phyloP scores from a whole-genome alignment of 2,113 vertebrate genomes.

The Chinchilla lanigera region DNA sequence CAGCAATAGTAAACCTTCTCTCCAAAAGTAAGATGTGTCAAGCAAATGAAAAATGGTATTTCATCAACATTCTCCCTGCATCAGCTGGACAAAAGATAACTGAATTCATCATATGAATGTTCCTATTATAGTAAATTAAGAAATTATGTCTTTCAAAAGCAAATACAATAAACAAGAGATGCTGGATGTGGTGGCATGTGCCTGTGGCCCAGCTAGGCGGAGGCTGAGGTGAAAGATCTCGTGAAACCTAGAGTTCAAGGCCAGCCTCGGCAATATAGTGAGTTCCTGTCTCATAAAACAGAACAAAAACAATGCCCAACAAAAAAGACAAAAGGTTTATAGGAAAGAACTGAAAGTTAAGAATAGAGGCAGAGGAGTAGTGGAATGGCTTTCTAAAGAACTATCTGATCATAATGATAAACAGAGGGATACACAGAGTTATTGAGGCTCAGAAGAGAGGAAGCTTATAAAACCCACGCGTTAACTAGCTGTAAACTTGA shows the following conservation, averaged over 20 bases:
- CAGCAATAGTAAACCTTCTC: background rate
- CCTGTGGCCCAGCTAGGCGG: background rate
- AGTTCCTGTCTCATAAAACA: background rate
- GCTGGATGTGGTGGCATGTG: fast-evolving
- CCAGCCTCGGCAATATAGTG: background rate
- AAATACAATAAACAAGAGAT: background rate
- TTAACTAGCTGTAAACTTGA: slow-evolving; percentile 48
- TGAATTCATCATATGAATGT: slow-evolving; percentile 13
- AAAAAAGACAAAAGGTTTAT: background rate
- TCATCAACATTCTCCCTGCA: slow-evolving; percentile 12
- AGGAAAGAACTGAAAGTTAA: background rate
- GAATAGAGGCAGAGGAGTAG: background rate
- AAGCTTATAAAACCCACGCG: background rate
- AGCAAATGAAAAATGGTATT: slow-evolving; percentile 26
- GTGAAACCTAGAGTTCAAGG: background rate
- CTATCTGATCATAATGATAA: background rate
- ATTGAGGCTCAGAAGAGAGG: background rate
- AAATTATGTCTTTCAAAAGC: slow-evolving; percentile 37
- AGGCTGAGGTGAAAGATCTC: background rate
- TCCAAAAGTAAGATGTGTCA: background rate
- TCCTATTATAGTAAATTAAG: background rate
- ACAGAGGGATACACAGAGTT: background rate
- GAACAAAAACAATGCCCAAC: background rate
- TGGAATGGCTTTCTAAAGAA: background rate
- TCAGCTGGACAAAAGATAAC: background rate